Evolutionary conservation across 2,113 vertebrate genomes (phyloP), one percentile per base, ranked within the genome.

Genomic region (Anhinga anhinga): DNA sequence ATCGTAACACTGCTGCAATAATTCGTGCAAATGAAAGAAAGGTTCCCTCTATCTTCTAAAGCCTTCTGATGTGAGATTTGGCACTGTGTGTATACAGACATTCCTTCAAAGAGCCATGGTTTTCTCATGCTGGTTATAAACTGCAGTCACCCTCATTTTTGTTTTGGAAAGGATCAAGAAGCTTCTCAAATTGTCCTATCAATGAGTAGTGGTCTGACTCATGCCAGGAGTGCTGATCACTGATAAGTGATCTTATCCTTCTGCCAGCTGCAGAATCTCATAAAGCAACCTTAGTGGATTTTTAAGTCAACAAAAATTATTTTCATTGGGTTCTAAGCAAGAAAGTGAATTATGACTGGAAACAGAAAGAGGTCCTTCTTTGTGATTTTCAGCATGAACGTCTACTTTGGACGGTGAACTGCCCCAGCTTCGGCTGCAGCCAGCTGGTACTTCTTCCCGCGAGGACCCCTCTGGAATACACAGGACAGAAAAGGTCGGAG

Each of bases 61-160:
- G 17, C 21, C 30, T 72, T 61, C 15, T 61, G 9, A 26, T 30
- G 5, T 10, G 21, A 90, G 42, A 8, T 65, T 63, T 52, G 19
- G 15, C 21, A 34, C 8, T n/a, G 17, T 36, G 1, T 38, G 2
- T 50, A 9, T 36, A 13, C 1, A 42, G 17, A 16, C 9, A 4
- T 85, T 62, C 16, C 40, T 82, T 78, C 38, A 45, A 73, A 84
- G 5, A 53, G 13, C 30, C 13, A 17, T 59, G 10, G 2, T 74
- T 65, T 83, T 65, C 62, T 83, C 29, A 21, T 21, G n/a, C 22
- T 78, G 40, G 14, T 61, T 44, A 32, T 82, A 45, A 67, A 47
- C 47, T 79, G 20, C 47, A 36, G 7, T 45, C 36, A 76, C 16
- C 4, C 9, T 34, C 23, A 4, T 32, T 72, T 90, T 19, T 72